Evolutionary conservation across 2,113 vertebrate species (phyloP), one percentile per base, ranked within the genome.

Genomic region (Pangasianodon gigas): DNA sequence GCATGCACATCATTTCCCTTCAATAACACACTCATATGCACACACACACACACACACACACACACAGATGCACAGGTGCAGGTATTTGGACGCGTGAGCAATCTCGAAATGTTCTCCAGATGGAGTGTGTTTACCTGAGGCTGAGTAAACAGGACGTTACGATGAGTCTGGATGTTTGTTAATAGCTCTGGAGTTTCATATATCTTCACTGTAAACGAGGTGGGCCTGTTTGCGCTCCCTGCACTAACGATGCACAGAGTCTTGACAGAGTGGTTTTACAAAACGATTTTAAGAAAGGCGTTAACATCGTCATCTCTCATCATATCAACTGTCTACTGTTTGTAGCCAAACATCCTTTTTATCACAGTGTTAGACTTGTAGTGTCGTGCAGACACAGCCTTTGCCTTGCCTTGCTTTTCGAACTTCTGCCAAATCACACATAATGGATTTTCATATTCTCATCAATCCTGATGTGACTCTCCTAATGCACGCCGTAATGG

Each of bases 61-160:
- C 9, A 13, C 44, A 77, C 75, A 79, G 0, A 77, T 5, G 10
- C 74, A 62, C 74, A 79, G 18, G 2, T 62, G 58, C 77, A 81
- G 62, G 41, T 46, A 65, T 29, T 26, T 29, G 13, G 56, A 29
- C 13, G 41, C 58, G 7, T 19, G 71, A 79, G 44, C 69, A 58
- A 84, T 67, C 75, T 88, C 26, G 26, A 79, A 75, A 48, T 54
- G 21, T 2, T 89, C 87, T 89, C 88, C 80, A 87, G 80, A 79
- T 84, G 69, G 80, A 56, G 54, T 85, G 80, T 84, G 48, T 84
- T 91, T 87, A 89, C 80, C 46, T 89, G 85, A 54, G 29, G 46
- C 13, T 51, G 44, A 75, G 18, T 44, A 89, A 77, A 87, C 85
- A 79, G 75, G 37, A 86, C 10, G 32, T 87, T 46, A 67, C n/a